phyloP scores from a whole-genome alignment of 23 tunicate genomes.

The Halocynthia roretzi region DNA sequence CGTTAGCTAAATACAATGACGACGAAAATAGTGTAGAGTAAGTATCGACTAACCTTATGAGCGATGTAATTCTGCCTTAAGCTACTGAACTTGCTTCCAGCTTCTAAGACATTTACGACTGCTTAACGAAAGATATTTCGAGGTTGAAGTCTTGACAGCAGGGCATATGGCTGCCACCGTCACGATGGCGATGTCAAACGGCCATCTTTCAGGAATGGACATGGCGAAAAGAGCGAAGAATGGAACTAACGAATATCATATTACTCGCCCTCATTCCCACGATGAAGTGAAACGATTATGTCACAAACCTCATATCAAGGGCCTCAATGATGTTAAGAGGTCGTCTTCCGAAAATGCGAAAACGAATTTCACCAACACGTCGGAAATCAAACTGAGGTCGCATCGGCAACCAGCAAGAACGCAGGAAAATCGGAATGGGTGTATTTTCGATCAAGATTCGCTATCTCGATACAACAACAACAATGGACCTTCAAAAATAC shows the following conservation, averaged over 20 bases:
- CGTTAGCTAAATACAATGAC: too few species aligned
- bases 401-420: not conserved
- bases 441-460: constrained; percentile 3
- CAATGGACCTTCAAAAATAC: constrained; percentile 19
- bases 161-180: not conserved
- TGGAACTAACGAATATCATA: not conserved
- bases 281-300: not conserved
- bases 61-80: too few species aligned
- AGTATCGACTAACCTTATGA: too few species aligned
- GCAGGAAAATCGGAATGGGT: constrained; percentile 7
- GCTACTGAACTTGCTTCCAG: too few species aligned
- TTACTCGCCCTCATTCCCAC: not conserved
- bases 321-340: not conserved
- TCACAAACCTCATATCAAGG: not conserved
- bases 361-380: not conserved
- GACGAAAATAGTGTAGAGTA: too few species aligned
- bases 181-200: constrained; percentile 14
- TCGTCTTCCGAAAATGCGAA: constrained; percentile 10
- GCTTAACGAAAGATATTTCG: too few species aligned
- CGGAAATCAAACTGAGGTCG: not conserved
- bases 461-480: constrained; percentile 10
- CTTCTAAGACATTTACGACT: too few species aligned
- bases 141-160: too few species aligned
- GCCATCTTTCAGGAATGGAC: constrained; percentile 6
- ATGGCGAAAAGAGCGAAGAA: not conserved